Evolutionary conservation across 2,797 vertebrate species (phyloP).

Genomic region (Luscinia luscinia): DNA sequence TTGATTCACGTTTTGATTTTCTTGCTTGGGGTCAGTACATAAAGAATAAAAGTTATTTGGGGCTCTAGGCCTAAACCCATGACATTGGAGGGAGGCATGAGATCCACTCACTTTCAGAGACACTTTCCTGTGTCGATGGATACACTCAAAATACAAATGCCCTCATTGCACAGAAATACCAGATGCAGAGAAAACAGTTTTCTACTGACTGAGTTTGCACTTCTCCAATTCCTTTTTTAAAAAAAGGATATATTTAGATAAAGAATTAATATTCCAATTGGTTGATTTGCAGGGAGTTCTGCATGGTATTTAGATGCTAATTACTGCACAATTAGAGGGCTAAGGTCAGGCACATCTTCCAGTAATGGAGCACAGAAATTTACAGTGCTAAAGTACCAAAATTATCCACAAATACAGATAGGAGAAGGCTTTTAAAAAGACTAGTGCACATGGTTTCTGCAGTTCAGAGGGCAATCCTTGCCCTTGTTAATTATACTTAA

Average conservation of each 20-base stretch:
- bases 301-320: conserved; percentile 72
- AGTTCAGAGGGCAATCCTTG: conserved; percentile 35
- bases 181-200: conserved; percentile 8
- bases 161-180: neutral
- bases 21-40: neutral
- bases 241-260: conserved; percentile 57
- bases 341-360: conserved; percentile 73
- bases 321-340: conserved; percentile 76
- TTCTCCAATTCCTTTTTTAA: conserved; percentile 18
- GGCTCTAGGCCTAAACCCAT: neutral
- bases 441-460: neutral
- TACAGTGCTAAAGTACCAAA: conserved; percentile 52
- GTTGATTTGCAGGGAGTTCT: conserved; percentile 71
- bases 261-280: conserved; percentile 68
- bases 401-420: conserved; percentile 31
- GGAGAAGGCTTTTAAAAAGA: neutral
- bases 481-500: conserved; percentile 22
- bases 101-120: neutral
- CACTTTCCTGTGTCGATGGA: neutral
- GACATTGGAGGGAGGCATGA: neutral
- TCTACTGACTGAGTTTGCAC: conserved; percentile 59
- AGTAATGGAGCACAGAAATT: conserved; percentile 67
- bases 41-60: neutral
- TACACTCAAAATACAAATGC: neutral
- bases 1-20: neutral